Percentiles rank a stretch among this genome's conserved stretches.
Conservation (phyloP, 2,888 invertebrate species). For the Helicoverpa assulta region DNA sequence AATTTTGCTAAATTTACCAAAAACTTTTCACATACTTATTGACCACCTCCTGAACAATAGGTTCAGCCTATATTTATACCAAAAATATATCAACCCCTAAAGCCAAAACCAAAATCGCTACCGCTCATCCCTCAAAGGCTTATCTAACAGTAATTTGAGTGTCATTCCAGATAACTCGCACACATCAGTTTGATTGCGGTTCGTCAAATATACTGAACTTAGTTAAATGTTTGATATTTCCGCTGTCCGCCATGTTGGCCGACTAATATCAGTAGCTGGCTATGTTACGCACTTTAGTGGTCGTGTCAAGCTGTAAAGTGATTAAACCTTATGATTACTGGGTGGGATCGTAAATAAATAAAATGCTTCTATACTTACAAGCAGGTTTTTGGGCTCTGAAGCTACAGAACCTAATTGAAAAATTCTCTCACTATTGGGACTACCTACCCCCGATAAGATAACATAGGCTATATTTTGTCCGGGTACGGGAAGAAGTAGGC, state of each 20-base stretch:
- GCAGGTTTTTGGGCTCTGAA: too few species aligned
- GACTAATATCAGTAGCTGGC: slow-evolving; percentile 32
- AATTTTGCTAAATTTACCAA: too few species aligned
- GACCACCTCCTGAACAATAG: too few species aligned
- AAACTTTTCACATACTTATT: too few species aligned
- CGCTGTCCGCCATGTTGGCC: slow-evolving; percentile 20
- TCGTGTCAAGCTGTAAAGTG: slow-evolving; percentile 7
- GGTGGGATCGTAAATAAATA: too few species aligned
- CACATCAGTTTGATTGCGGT: slow-evolving; percentile 75
- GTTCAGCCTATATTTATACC: too few species aligned
- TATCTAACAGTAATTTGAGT: slow-evolving; percentile 73
- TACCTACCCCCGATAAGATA: too few species aligned
- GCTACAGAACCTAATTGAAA: too few species aligned
- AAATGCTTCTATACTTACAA: too few species aligned
- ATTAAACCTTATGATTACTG: not conserved
- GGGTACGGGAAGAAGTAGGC: too few species aligned
- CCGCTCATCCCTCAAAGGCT: slow-evolving; percentile 31
- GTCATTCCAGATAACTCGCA: slow-evolving; percentile 74
- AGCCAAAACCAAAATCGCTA: slow-evolving; percentile 30
- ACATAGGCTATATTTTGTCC: too few species aligned
- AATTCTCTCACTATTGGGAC: too few species aligned
- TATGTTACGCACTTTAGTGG: slow-evolving; percentile 30
- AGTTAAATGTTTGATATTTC: slow-evolving; percentile 72
- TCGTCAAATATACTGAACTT: slow-evolving; percentile 69
- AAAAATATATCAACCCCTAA: not conserved